Evolutionary conservation across 2,888 invertebrate genomes (phyloP), one percentile per base, ranked within the genome.

Genomic region (Leistus spinibarbis): DNA sequence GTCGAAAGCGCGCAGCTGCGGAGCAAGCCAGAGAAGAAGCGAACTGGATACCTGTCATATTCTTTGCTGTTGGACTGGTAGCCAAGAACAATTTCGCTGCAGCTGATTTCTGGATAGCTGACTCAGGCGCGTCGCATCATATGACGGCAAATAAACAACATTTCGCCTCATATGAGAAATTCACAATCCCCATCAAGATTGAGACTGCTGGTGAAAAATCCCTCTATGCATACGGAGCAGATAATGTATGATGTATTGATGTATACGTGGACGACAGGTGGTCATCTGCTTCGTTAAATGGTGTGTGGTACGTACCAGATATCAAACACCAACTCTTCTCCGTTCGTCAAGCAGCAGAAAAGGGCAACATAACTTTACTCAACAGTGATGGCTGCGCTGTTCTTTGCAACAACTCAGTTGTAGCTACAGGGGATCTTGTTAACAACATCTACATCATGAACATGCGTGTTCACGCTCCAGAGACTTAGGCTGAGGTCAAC

Each of bases 31-130:
- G n/a, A n/a, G n/a, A n/a, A n/a, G n/a, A n/a, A n/a, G n/a, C n/a
- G n/a, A n/a, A n/a, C n/a, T n/a, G n/a, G n/a, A n/a, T n/a, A n/a
- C n/a, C n/a, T n/a, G n/a, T n/a, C n/a, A n/a, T n/a, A n/a, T n/a
- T n/a, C n/a, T n/a, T n/a, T n/a, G n/a, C n/a, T n/a, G n/a, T n/a
- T n/a, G n/a, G 76, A 68, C 76, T 19, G 24, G 16, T 66, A 65
- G 74, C 66, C n/a, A n/a, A n/a, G n/a, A n/a, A n/a, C n/a, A n/a
- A 76, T 10, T 66, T 63, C 60, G 77, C 68, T 53, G 20, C 76
- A 13, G 69, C 77, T 68, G 78, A 78, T 62, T 63, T 73, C 5
- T 79, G 79, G 79, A 77, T 79, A 9, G 68, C 77, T 9, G 77
- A 77, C 27, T 77, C 77, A 24, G 77, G 78, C 24, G 76, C 70